Conservation (phyloP, 2,113 vertebrate genomes). For the Coptodon rendalli region DNA sequence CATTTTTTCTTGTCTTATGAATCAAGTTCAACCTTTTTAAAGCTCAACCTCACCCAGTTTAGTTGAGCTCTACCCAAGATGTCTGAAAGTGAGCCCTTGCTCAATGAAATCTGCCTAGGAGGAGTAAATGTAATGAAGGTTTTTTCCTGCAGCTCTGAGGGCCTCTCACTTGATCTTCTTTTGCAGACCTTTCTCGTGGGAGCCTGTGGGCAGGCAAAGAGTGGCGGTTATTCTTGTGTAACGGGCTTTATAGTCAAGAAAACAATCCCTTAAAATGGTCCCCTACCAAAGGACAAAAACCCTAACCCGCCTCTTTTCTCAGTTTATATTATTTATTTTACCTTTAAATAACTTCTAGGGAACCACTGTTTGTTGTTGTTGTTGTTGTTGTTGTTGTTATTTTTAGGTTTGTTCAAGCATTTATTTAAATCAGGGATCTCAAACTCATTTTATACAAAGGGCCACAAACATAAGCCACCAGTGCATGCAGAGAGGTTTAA, state of each 20-base stretch:
- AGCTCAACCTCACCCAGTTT: neutral
- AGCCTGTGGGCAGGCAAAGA: neutral
- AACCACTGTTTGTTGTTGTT: neutral
- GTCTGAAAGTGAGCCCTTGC: neutral
- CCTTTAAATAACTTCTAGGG: neutral
- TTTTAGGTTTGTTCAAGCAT: neutral
- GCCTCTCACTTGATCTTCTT: neutral
- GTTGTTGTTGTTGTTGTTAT: neutral
- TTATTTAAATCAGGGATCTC: fast-evolving
- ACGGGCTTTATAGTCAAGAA: neutral
- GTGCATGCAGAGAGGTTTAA: neutral
- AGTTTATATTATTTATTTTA: neutral
- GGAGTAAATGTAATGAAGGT: neutral
- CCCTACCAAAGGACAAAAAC: neutral
- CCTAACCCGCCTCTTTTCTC: neutral
- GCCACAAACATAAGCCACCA: neutral
- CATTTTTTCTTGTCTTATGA: neutral
- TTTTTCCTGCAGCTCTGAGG: neutral
- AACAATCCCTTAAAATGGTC: neutral
- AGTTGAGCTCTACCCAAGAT: neutral
- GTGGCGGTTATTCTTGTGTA: neutral
- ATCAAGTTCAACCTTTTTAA: neutral
- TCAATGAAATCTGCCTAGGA: neutral
- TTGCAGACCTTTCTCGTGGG: neutral
- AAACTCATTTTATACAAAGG: neutral